Evolutionary conservation across 2,113 vertebrate genomes (phyloP), one percentile per base, ranked within the genome.

Genomic region (Mola mola): DNA sequence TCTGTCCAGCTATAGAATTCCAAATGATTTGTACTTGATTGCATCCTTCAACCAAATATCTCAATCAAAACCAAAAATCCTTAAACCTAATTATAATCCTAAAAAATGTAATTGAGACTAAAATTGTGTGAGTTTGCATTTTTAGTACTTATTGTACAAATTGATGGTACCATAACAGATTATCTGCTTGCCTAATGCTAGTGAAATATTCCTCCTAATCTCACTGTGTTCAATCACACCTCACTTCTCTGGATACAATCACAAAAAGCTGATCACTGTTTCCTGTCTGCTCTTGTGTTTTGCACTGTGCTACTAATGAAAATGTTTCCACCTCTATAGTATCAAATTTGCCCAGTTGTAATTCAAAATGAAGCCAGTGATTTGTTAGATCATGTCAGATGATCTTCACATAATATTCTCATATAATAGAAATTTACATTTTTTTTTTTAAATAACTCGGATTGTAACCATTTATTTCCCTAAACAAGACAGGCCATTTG

Each of bases 181-280:
- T n/a, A n/a, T n/a, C n/a, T n/a, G n/a, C n/a, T n/a, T n/a, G n/a
- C n/a, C n/a, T n/a, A n/a, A n/a, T n/a, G n/a, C n/a, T n/a, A n/a
- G n/a, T n/a, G n/a, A n/a, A n/a, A n/a, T 20, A 41, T 33, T 58
- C 5, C n/a, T 41, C 13, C n/a, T n/a, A 19, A 47, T 28, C 11
- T 5, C 15, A 13, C 8, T 62, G 49, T 38, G n/a, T 46, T 4
- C 31, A 46, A 43, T 61, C 40, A 5, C 40, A 48, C 15, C 33
- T 56, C 19, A 19, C 26, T 58, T 19, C 8, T 65, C 52, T 56
- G 57, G 34, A 63, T 34, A 37, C 29, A 47, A 13, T 55, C 5
- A 22, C 17, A 7, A 17, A 29, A 21, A 20, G 20, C 33, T 21
- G 36, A 1, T 40, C 25, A 3, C 21, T 3, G 13, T 13, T 3